phyloP scores from a whole-genome alignment of 2,113 vertebrate genomes.

The Theristicus caerulescens region DNA sequence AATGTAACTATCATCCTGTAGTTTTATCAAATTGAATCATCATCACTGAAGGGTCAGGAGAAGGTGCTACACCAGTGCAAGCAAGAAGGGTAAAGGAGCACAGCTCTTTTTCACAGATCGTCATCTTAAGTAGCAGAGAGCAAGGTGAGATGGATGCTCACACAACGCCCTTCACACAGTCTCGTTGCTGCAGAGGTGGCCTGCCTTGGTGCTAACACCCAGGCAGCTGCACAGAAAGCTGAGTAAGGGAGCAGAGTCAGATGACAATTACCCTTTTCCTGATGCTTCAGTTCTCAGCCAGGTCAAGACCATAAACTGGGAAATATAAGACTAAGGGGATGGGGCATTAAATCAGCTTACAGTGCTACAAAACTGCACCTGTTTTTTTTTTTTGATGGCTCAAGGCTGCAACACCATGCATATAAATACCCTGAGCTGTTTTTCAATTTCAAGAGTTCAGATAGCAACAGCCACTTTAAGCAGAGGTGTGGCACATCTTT shows the following conservation, averaged over 20 bases:
- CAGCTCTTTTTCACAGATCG: neutral
- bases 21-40: neutral
- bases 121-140: neutral
- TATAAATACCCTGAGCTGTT: neutral
- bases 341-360: neutral
- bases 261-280: neutral
- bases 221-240: accelerated
- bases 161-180: accelerated
- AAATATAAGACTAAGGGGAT: neutral
- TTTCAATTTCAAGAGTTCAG: neutral
- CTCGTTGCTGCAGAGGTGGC: neutral
- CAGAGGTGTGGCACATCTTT: conserved; percentile 52
- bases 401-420: neutral
- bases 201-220: neutral
- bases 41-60: neutral
- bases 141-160: neutral
- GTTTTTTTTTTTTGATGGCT: neutral
- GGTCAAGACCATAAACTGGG: neutral
- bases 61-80: neutral
- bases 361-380: neutral
- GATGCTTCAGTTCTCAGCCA: neutral
- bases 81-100: accelerated
- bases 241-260: neutral
- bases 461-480: neutral
- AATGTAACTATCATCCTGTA: neutral